Base-by-base conservation (phyloP, 2,113 vertebrate genomes). In the Onychostruthus taczanowskii region DNA sequence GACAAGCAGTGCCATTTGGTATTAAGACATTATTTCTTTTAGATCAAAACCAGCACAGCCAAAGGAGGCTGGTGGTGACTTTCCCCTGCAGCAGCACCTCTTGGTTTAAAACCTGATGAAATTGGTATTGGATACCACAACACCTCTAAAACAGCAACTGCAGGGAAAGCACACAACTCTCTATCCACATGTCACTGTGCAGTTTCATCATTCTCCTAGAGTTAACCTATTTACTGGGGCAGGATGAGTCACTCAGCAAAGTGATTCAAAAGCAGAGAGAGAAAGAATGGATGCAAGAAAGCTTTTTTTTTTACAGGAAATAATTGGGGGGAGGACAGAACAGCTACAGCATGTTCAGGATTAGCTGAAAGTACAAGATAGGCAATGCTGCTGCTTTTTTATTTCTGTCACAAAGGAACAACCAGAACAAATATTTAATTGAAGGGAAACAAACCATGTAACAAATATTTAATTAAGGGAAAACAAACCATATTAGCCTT, bases 391-490 rank as follows among this genome's bases (percentile, higher is more conserved):
- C 85, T 68, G 64, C 61, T 70, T 82, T 73, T 68, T 78, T 18
- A 84, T 78, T 87, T 90, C 88, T 90, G 68, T 88, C 83, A 93
- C 85, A 96, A 89, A 94, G 72, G 44, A 92, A 75, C 73, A 77
- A 75, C 49, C n/a, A 89, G 93, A 86, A 92, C 88, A 96, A 95
- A 95, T 93, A 96, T 94, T 96, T 94, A 91, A 95, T 87, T 88
- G 84, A 87, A 63, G 46, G 66, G 81, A 89, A 97, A 94, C 69
- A 91, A 97, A 89, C 59, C 66, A 87, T 89, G 89, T 94, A 92
- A 94, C 87, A 95, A 96, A 95, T 94, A 87, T 89, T 93, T 95
- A 95, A 96, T 93, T 79, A 91, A 83, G 43, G 37, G 79, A 76
- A 92, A 96, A 92, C 64, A 97, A 93, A 70, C 52, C 44, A 43